Evolutionary conservation across 1,140 invertebrate species (phyloP).

Genomic region (Macrocentrus cingulum): DNA sequence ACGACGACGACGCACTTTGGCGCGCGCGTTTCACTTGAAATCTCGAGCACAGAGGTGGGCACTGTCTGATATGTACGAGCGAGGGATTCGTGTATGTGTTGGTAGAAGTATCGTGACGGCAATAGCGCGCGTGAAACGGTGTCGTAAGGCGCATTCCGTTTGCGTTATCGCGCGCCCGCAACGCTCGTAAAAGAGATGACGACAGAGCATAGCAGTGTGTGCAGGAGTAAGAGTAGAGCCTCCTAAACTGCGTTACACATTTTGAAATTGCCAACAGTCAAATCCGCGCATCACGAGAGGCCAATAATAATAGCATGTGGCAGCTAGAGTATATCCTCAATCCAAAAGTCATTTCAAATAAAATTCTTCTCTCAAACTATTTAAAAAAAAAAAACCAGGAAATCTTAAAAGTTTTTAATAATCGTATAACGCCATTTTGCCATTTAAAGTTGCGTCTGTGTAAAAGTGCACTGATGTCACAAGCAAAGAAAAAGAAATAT

Average conservation of each 20-base stretch:
- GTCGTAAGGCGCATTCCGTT: conserved; percentile 35
- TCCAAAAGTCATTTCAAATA: too few species aligned
- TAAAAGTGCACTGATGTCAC: too few species aligned
- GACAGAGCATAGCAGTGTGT: conserved; percentile 5
- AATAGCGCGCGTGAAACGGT: conserved; percentile 26
- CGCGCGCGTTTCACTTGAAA: conserved; percentile 35
- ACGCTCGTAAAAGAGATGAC: conserved; percentile 21
- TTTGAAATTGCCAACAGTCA: background rate
- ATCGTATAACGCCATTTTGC: too few species aligned
- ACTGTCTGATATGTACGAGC: conserved; percentile 22
- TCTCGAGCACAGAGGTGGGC: conserved; percentile 30
- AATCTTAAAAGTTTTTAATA: too few species aligned
- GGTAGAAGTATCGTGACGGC: conserved; percentile 6
- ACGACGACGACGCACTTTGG: conserved; percentile 41
- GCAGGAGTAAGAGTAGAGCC: background rate
- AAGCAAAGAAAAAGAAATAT: too few species aligned
- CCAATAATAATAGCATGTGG: too few species aligned
- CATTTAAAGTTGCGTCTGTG: too few species aligned
- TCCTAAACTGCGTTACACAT: conserved; percentile 5
- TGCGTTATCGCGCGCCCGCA: conserved; percentile 38
- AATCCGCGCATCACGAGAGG: too few species aligned
- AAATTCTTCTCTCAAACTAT: too few species aligned
- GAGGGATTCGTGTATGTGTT: background rate
- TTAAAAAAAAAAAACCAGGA: too few species aligned
- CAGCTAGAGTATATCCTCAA: too few species aligned